Base-by-base conservation (phyloP, 2,797 vertebrate genomes). In the Nothura maculosa region DNA sequence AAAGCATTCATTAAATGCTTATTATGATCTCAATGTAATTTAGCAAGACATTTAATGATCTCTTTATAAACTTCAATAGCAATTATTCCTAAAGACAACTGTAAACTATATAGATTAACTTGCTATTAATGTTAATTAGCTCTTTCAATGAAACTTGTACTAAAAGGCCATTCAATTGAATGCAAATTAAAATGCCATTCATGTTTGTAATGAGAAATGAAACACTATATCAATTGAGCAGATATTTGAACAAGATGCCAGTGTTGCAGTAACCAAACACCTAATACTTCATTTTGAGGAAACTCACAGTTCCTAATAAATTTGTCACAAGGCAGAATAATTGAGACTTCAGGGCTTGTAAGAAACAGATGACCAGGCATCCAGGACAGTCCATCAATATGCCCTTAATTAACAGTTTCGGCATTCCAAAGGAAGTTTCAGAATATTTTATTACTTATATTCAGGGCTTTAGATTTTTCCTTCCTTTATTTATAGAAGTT, bases 1-100 rank as follows among this genome's bases (percentile, higher is more conserved):
- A 96, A 97, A 96, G 84, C 63, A 96, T 83, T 81, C 88, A 96
- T 97, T 97, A 97, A 96, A 96, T 89, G 64, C 63, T 89, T 97
- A 94, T 97, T 97, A 97, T 97, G 62, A 97, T 96, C 85, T 97
- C 97, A 97, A 96, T 94, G 92, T 94, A 97, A 97, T 97, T 97
- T 97, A 94, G 87, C 66, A 83, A 97, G 94, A 83, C 62, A 95
- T 96, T 94, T 96, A 97, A 97, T 97, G 94, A 97, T 85, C 93
- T 88, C 68, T 97, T 97, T 96, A 92, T 96, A 90, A 95, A 96
- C 90, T 81, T 95, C 97, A 97, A 96, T 92, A 96, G 58, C 77
- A 96, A 95, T 97, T 98, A 97, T 96, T 97, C 92, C 47, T 82
- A 95, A 96, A 97, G 93, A 96, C 91, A 97, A 97, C 88, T 94